Percentiles rank a stretch among this genome's conserved stretches.
These are phyloP conservation scores for Capromys pilorides DNA, from an alignment of 2,797 vertebrate species.

Conservation along the genomic window DNA sequence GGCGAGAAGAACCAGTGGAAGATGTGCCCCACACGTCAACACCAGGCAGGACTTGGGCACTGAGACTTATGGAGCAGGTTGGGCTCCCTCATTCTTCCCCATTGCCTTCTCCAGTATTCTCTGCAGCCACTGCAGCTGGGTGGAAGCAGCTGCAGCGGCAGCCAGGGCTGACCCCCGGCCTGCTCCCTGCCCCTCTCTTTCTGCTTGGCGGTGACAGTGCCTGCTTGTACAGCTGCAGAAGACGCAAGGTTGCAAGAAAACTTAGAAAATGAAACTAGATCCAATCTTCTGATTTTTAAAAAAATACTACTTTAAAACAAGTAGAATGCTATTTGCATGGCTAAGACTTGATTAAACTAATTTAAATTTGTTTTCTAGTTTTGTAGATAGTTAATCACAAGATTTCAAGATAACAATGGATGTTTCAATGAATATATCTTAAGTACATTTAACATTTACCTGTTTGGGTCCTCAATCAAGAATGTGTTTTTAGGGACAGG, in stretches of 20 bases:
- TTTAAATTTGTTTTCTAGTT: slow-evolving; percentile 33
- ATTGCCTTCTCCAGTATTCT: too few relatives aligned
- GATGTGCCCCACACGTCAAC: not conserved
- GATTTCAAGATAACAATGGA: slow-evolving; percentile 27
- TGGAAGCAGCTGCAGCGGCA: not conserved
- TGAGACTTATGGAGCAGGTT: not conserved
- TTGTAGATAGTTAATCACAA: not conserved
- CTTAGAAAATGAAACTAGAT: not conserved
- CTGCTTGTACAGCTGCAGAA: not conserved
- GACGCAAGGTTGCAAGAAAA: not conserved
- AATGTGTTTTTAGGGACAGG: not conserved
- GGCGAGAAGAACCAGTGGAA: not conserved
- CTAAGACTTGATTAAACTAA: slow-evolving; percentile 2
- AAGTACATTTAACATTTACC: slow-evolving; percentile 13
- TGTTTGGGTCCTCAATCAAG: not conserved
- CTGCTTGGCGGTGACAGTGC: not conserved
- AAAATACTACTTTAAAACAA: not conserved
- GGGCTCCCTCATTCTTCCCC: not conserved
- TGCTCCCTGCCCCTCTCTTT: not conserved
- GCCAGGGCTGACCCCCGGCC: not conserved
- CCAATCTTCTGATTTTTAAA: not conserved
- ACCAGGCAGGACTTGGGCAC: not conserved
- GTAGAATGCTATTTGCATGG: not conserved
- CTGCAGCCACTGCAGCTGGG: not conserved
- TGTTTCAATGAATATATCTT: slow-evolving; percentile 8